Percentiles rank a stretch among this genome's conserved stretches.
phyloP scores from a whole-genome alignment of 2,113 vertebrate genomes.

The Pipa parva region DNA sequence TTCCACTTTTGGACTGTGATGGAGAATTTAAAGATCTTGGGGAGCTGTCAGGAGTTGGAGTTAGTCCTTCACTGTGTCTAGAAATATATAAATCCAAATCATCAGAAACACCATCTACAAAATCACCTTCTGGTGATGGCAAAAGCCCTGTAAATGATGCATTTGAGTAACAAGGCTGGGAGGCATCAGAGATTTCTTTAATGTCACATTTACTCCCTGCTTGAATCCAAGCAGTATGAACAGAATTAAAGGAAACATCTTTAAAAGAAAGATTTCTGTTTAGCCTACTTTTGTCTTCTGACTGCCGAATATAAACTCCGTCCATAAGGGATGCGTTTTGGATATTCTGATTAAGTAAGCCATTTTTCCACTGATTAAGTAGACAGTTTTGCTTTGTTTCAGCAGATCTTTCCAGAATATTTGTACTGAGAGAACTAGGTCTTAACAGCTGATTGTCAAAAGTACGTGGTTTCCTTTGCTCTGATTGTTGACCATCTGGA shows the following conservation, averaged over 20 bases:
- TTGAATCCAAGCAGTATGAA: conserved; percentile 76
- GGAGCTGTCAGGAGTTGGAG: conserved; percentile 88
- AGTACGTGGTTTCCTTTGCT: conserved; percentile 63
- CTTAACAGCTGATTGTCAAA: conserved; percentile 58
- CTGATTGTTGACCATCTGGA: conserved; percentile 61
- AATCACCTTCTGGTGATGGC: conserved; percentile 80
- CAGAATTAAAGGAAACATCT: conserved; percentile 48
- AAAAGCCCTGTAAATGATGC: conserved; percentile 75
- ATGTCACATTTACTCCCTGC: conserved; percentile 58
- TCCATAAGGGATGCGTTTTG: conserved; percentile 62
- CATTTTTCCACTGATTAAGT: conserved; percentile 62
- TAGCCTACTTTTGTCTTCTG: conserved; percentile 66
- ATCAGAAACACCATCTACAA: conserved; percentile 70
- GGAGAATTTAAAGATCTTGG: conserved; percentile 88
- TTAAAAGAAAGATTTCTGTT: conserved; percentile 77
- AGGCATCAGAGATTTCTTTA: conserved; percentile 69
- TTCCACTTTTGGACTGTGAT: conserved; percentile 78
- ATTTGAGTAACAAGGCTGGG: conserved; percentile 70
- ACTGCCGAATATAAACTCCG: conserved; percentile 60
- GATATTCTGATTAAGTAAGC: conserved; percentile 57
- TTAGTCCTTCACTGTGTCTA: conserved; percentile 73
- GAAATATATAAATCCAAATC: conserved; percentile 72
- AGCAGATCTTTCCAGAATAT: conserved; percentile 75
- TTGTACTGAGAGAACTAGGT: conserved; percentile 67
- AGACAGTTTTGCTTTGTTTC: conserved; percentile 63